A percentile compares a stretch with the other conserved stretches of the same genome.
phyloP scores from a whole-genome alignment of 2,113 vertebrate genomes.

The Gymnocephalus cernua region DNA sequence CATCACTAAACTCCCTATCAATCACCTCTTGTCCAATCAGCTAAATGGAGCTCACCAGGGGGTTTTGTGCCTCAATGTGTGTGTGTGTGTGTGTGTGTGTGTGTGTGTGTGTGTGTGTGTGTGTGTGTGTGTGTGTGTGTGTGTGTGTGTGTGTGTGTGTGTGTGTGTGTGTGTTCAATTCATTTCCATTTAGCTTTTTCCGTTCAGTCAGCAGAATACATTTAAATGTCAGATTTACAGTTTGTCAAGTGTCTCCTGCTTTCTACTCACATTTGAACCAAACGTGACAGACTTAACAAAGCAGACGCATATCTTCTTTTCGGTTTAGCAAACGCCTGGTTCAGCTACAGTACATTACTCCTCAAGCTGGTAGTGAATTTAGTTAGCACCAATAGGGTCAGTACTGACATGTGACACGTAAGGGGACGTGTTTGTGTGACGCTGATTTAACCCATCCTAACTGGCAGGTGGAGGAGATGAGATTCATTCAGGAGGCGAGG shows the following conservation, averaged over 20 bases:
- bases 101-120: conserved; percentile 23
- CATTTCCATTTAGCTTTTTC: conserved; percentile 47
- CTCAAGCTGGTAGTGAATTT: conserved; percentile 2
- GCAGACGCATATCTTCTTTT: conserved; percentile 8
- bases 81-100: conserved; percentile 23
- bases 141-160: neutral
- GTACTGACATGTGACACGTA: too few species aligned
- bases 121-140: neutral
- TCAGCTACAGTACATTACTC: neutral
- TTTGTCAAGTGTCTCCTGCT: conserved; percentile 26
- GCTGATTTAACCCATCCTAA: too few species aligned
- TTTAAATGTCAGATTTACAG: conserved; percentile 44
- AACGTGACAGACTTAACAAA: conserved; percentile 20
- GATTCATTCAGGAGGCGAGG: too few species aligned
- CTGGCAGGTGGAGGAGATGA: too few species aligned
- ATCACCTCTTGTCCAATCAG: conserved; percentile 74
- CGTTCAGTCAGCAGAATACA: conserved; percentile 52
- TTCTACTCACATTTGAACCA: conserved; percentile 15
- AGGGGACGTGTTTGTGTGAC: too few species aligned
- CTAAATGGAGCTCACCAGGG: conserved; percentile 60
- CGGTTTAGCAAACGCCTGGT: neutral
- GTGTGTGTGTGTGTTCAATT: conserved; percentile 37
- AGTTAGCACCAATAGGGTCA: too few species aligned
- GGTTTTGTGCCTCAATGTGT: conserved; percentile 30
- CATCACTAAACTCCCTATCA: conserved; percentile 68